Base-by-base conservation (phyloP, 2,113 vertebrate species). In the Saiga tatarica region DNA sequence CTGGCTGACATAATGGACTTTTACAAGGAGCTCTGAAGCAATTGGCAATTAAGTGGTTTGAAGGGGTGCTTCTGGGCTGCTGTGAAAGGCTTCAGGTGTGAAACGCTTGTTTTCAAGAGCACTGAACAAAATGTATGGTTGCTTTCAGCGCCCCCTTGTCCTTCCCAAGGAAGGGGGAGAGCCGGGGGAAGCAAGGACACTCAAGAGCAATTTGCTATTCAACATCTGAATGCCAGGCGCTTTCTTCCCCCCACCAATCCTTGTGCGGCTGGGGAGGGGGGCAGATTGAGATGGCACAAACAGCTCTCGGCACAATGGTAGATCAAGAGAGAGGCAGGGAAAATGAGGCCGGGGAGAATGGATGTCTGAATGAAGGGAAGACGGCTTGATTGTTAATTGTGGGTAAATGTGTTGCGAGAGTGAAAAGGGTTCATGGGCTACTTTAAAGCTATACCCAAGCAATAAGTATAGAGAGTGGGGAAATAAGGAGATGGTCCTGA, bases 41-140 rank as follows among this genome's bases (percentile, higher is more conserved):
- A 99, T 99, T 99, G 99, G 99, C 99, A 99, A 99, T 99, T 99
- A 99, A 99, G 99, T 99, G 99, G 99, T 99, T 99, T 99, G 99
- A 99, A 99, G 99, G 99, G 99, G 99, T 99, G 99, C 99, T 99
- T 99, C 99, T 99, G 99, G 99, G 99, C 99, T 99, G 98, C 99
- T 95, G 99, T 99, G 99, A 99, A 99, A 99, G 99, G 99, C 99
- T 99, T 99, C 99, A 99, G 99, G 99, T 99, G 99, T 99, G 99
- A 99, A 99, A 99, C 99, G 99, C 99, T 99, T 99, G 99, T 99
- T 99, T 99, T 99, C 99, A 99, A 99, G 99, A 99, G 99, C 99
- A 99, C 99, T 99, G 99, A 98, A 99, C 99, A 99, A 99, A 99
- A 99, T 99, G 99, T 99, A 99, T 99, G 99, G 99, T 99, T 99